These are phyloP conservation scores for Sebastes goodei DNA, from an alignment of 2,797 vertebrate species.

Conservation along the genomic window DNA sequence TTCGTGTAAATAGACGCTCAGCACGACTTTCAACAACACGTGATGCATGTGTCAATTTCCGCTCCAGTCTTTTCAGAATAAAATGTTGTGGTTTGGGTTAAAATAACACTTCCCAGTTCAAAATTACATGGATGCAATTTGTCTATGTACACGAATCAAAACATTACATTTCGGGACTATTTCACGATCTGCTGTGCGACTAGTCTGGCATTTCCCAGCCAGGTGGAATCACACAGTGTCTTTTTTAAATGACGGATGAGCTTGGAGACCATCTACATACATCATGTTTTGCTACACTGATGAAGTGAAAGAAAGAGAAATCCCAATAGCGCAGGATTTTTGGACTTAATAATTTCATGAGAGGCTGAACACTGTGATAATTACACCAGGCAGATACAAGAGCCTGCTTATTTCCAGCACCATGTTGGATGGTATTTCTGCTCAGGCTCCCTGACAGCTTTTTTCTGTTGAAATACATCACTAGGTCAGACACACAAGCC, in stretches of 20 bases:
- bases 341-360: conserved; percentile 64
- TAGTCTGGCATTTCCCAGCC: conserved; percentile 22
- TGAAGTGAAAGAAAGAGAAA: conserved; percentile 32
- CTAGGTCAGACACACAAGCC: conserved; percentile 38
- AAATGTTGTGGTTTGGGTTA: no score
- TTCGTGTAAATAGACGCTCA: no score
- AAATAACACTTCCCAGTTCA: no score
- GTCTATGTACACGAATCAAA: no score
- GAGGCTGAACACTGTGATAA: conserved; percentile 58
- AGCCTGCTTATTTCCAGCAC: conserved; percentile 40
- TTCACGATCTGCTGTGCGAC: no score
- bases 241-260: conserved; percentile 60
- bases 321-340: conserved; percentile 34
- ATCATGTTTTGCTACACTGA: conserved; percentile 49
- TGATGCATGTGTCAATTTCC: no score
- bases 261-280: conserved; percentile 48
- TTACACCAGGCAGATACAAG: conserved; percentile 40
- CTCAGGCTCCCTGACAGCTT: conserved; percentile 25
- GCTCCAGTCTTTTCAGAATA: no score
- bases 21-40: no score
- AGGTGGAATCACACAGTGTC: conserved; percentile 52
- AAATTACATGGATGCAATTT: no score
- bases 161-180: no score
- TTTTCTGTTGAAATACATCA: conserved; percentile 31
- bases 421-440: conserved; percentile 30